A percentile compares a stretch with the other conserved stretches of the same genome.
Conservation (phyloP, 2,113 vertebrate species). For the Mormyrus iriodes region DNA sequence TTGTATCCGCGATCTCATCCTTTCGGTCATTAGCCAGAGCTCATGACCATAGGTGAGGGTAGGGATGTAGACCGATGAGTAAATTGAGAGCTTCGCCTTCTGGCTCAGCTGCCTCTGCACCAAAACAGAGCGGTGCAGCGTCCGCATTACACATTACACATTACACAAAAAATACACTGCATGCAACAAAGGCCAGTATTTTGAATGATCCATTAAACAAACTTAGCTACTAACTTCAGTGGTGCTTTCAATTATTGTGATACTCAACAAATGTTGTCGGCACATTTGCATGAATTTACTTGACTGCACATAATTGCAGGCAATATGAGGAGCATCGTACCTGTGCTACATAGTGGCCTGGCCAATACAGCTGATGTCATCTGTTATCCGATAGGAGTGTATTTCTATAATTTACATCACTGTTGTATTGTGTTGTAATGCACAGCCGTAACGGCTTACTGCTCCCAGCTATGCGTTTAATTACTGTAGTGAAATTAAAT, state of each 20-base stretch:
- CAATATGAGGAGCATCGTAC: background rate
- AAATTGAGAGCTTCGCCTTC: too few relatives aligned
- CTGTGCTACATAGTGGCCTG: background rate
- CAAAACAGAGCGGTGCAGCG: too few relatives aligned
- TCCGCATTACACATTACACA: background rate
- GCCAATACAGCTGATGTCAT: background rate
- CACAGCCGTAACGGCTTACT: background rate
- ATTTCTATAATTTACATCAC: background rate
- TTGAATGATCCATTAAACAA: background rate
- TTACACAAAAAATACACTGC: background rate
- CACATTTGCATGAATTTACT: background rate
- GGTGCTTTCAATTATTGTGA: background rate
- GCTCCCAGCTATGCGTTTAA: background rate
- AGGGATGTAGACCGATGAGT: too few relatives aligned
- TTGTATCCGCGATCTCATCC: too few relatives aligned
- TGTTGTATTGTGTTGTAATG: background rate
- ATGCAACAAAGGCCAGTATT: background rate
- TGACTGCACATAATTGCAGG: background rate
- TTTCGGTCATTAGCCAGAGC: too few relatives aligned
- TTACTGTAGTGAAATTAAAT: background rate
- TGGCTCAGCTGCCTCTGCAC: too few relatives aligned
- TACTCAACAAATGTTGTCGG: background rate
- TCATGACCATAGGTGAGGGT: too few relatives aligned
- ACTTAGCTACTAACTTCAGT: background rate
- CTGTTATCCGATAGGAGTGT: background rate